These are phyloP conservation scores for Torymus tubicola DNA, from an alignment of 2,888 invertebrate species.

Conservation along the genomic window DNA sequence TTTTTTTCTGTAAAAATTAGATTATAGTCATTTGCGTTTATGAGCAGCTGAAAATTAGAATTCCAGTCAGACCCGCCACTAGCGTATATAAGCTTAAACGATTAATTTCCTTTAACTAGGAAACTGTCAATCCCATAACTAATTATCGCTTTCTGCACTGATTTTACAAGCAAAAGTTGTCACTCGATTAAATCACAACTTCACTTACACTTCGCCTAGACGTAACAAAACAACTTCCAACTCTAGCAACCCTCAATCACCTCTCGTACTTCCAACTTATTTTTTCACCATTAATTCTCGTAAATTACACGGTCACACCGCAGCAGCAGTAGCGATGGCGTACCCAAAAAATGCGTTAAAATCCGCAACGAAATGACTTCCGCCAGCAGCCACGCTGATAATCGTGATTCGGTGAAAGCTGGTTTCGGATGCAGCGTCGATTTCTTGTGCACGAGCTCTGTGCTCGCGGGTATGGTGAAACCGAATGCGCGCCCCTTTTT, in stretches of 20 bases:
- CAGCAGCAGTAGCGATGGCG: not conserved
- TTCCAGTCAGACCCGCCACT: too few species aligned
- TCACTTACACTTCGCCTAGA: not conserved
- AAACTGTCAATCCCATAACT: too few species aligned
- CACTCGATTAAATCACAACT: too few species aligned
- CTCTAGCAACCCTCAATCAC: not conserved
- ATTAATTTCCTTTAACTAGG: too few species aligned
- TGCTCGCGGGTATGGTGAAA: conserved; percentile 32
- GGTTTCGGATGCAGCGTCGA: conserved; percentile 52
- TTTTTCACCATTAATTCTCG: not conserved
- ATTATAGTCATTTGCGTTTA: not conserved
- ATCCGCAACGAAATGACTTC: conserved; percentile 55
- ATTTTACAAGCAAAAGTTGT: too few species aligned
- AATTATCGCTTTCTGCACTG: too few species aligned
- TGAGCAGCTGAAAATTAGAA: too few species aligned
- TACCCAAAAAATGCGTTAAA: conserved; percentile 26
- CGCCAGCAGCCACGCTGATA: conserved; percentile 29
- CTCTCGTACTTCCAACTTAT: not conserved
- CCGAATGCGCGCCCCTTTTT: conserved; percentile 11
- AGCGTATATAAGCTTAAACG: too few species aligned
- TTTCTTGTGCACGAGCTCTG: conserved; percentile 38
- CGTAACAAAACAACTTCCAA: not conserved
- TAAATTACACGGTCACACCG: conserved; percentile 12
- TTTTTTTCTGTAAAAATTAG: conserved; percentile 10
- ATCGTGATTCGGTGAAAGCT: conserved; percentile 59